Evolutionary conservation across 2,888 invertebrate genomes (phyloP), one percentile per base, ranked within the genome.

Genomic region (Eristalis intricaria): DNA sequence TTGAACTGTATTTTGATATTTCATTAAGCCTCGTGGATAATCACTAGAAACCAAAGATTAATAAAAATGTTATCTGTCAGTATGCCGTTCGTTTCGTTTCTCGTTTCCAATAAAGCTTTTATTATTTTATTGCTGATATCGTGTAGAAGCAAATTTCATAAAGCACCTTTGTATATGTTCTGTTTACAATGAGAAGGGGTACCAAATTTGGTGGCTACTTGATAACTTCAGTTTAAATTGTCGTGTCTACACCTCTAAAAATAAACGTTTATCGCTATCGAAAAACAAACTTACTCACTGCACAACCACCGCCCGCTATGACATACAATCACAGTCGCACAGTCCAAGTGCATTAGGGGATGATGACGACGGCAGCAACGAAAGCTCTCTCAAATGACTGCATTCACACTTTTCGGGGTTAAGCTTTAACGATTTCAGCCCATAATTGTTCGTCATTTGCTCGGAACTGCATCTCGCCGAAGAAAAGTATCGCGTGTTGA

Each of bases 341-440:
- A 50, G 15, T 60, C 23, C 40, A 61, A 76, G 13, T 68, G 74
- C 84, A 69, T 40, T 32, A 73, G 66, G 77, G 77, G 77, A 68
- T 77, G 77, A 65, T 63, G 23, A 23, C 26, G 60, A 60, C 26
- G 60, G 26, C 13, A 40, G n/a, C 68, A 74, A 60, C 60, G 26
- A 84, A 84, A 84, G 84, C 84, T 84, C 78, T 84, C 60, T 74
- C 68, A 78, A 84, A 74, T 74, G 73, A 84, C 78, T 84, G 84
- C 84, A 84, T 84, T 74, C 64, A 50, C 50, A 50, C 19, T 38
- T 56, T 77, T 43, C 7, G 40, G 64, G 73, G 63, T 61, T 78
- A 74, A 84, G 74, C 84, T 84, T 84, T 84, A 84, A 84, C 84
- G 78, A 84, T 78, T 84, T 78, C 69, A 22, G 38, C 40, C 38